Evolutionary conservation across 2,113 vertebrate genomes (phyloP), one percentile per base, ranked within the genome.

Genomic region (Bombycilla garrulus): DNA sequence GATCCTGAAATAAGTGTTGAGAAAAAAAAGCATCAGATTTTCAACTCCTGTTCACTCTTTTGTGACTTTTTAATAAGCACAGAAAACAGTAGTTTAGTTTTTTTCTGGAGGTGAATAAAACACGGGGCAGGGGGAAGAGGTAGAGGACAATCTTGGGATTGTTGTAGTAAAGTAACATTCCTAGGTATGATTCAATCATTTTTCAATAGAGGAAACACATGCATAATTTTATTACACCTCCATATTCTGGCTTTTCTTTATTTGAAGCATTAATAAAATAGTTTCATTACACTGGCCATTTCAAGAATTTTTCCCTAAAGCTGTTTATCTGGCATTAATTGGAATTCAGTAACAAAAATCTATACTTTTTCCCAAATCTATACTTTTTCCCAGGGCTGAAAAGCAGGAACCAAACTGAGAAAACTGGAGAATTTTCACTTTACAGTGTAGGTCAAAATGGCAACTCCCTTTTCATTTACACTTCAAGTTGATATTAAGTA

Each of bases 91-190:
- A 44, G 12, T 20, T 50, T 50, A 42, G 4, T 38, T 7, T 66
- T 66, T 76, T 22, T 9, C 23, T 23, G 47, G 25, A 73, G 13
- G 8, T 57, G 28, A 90, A 57, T 45, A 48, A 85, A 85, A 74
- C 17, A 8, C n/a, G 10, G 15, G 9, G 5, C 0, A 2, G 5
- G 5, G 31, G 17, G 19, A 44, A 15, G 13, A 79, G 4, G 29
- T 47, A 71, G 56, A 86, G 21, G 16, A 54, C 8, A 86, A 82
- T 38, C 21, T 36, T 51, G 83, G n/a, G n/a, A n/a, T n/a, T n/a
- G n/a, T n/a, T n/a, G n/a, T n/a, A 80, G 44, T 61, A 86, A 84
- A 78, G 45, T 15, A 93, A 13, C 25, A 81, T 40, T 21, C n/a
- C 40, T 4, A 31, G 15, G 22, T 71, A 20, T 0, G 0, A 50